Evolutionary conservation across 2,113 vertebrate genomes (phyloP).

Genomic region (Otolemur garnettii): DNA sequence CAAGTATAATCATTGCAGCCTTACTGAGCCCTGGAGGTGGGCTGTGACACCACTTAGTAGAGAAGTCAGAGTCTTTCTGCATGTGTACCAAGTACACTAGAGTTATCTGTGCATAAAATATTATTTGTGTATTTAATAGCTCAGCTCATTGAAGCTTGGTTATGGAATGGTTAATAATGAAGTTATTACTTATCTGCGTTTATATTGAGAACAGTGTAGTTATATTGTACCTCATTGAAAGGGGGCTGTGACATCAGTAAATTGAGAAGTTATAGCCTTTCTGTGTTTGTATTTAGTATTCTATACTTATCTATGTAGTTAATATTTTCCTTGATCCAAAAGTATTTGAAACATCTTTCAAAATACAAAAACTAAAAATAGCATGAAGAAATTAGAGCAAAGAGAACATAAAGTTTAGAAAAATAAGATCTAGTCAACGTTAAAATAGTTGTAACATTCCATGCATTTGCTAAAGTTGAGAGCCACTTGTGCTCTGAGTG

Average conservation of each 20-base stretch:
- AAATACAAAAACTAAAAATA: constrained; percentile 31
- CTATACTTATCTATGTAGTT: neutral
- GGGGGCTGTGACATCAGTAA: neutral
- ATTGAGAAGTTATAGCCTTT: neutral
- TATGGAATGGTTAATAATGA: neutral
- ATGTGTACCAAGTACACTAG: neutral
- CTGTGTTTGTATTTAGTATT: neutral
- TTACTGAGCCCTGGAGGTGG: neutral
- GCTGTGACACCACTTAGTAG: neutral
- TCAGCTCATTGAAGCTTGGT: neutral
- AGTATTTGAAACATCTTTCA: constrained; percentile 33
- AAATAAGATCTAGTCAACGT: constrained; percentile 32
- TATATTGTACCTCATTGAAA: neutral
- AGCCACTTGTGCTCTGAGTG: neutral
- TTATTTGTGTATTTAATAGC: neutral
- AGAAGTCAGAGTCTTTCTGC: neutral
- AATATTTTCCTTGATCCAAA: constrained; percentile 30
- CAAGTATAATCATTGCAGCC: neutral
- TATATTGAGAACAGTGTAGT: neutral
- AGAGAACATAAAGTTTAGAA: constrained; percentile 20
- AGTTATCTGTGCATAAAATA: neutral
- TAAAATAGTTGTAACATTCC: constrained; percentile 24
- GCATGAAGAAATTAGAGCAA: neutral
- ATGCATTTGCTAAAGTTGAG: neutral
- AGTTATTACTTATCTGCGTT: neutral